phyloP scores from a whole-genome alignment of 2,888 invertebrate genomes.

The Hirudinaria manillensis region DNA sequence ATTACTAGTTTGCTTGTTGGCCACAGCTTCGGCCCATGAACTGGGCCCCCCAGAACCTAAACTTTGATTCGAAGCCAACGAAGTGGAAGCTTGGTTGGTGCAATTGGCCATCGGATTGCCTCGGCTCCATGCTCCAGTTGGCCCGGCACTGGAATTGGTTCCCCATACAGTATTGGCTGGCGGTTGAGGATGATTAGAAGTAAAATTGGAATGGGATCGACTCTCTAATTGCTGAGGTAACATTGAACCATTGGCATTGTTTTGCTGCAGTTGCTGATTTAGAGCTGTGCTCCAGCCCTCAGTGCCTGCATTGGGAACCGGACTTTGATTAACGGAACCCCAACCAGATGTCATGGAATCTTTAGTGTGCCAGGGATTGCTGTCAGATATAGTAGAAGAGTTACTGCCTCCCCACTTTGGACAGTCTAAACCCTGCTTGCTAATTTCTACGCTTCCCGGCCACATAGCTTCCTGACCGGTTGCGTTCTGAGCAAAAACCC shows the following conservation, averaged over 20 bases:
- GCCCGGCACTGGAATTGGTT: not conserved
- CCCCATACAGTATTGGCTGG: conserved; percentile 8
- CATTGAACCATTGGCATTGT: conserved; percentile 8
- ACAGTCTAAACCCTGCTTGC: conserved; percentile 12
- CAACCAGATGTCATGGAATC: conserved; percentile 25
- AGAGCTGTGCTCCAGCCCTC: conserved; percentile 25
- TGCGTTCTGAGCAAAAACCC: conserved; percentile 13
- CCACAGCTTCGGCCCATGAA: conserved; percentile 33
- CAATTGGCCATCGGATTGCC: conserved; percentile 30
- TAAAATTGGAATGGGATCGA: conserved; percentile 3
- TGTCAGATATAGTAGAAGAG: conserved; percentile 16
- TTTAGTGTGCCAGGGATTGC: conserved; percentile 20
- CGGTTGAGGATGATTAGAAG: conserved; percentile 15
- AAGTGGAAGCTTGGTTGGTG: conserved; percentile 4
- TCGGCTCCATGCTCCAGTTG: conserved; percentile 32
- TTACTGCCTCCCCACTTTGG: conserved; percentile 11
- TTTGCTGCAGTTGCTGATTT: conserved; percentile 4
- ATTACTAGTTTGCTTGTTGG: conserved; percentile 25
- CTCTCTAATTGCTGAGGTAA: conserved; percentile 20
- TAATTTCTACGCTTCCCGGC: conserved; percentile 21
- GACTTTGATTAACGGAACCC: conserved; percentile 33
- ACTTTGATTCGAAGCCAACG: conserved; percentile 7
- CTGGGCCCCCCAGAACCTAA: conserved; percentile 24
- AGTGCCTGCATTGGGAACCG: conserved; percentile 32
- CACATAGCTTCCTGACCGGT: conserved; percentile 24